A percentile compares a stretch with the other conserved stretches of the same genome.
phyloP scores from a whole-genome alignment of 1,140 invertebrate species.

The Atta texana region DNA sequence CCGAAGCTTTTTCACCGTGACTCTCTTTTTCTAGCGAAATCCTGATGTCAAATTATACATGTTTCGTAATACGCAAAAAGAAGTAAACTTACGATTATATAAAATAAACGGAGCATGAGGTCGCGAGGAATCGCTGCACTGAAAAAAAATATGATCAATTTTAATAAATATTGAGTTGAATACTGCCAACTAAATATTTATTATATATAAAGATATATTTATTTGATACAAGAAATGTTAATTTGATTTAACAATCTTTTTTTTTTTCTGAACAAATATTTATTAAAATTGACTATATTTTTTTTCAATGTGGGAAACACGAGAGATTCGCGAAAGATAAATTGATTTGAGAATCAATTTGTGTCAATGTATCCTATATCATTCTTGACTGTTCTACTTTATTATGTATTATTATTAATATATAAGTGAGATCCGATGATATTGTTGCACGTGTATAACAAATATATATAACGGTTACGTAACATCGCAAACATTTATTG shows the following conservation, averaged over 20 bases:
- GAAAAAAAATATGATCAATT: too few relatives aligned
- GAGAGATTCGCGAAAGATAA: not conserved
- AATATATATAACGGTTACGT: not conserved
- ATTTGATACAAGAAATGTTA: too few relatives aligned
- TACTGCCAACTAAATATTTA: too few relatives aligned
- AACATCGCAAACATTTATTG: not conserved
- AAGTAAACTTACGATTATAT: not conserved
- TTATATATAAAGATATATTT: too few relatives aligned
- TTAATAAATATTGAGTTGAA: too few relatives aligned
- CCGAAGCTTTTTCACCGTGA: not conserved
- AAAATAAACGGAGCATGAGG: not conserved
- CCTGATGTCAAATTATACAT: not conserved
- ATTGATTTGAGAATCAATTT: constrained; percentile 21
- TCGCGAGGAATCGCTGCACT: not conserved
- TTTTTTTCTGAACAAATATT: too few relatives aligned
- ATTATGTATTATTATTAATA: not conserved
- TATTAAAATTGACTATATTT: too few relatives aligned
- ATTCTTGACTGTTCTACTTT: not conserved
- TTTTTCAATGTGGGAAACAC: not conserved
- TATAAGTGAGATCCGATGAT: too few relatives aligned
- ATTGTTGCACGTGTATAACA: not conserved
- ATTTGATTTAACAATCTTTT: too few relatives aligned
- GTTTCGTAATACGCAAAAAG: not conserved
- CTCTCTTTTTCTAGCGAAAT: constrained; percentile 1
- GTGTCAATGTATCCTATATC: not conserved